phyloP scores from a whole-genome alignment of 1,140 invertebrate genomes.

The Zaprionus kolodkinae region DNA sequence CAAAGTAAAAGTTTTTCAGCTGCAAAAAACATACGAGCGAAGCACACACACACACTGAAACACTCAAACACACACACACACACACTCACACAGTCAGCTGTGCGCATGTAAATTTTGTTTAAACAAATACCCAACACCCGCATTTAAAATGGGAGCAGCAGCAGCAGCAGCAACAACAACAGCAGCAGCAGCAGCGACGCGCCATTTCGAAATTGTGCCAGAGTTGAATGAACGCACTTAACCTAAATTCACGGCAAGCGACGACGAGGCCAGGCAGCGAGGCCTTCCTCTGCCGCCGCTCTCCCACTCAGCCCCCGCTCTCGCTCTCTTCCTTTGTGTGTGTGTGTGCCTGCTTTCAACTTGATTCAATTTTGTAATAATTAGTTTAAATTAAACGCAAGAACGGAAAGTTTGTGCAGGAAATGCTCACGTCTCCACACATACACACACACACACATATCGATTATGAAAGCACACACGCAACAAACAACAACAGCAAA shows the following conservation, averaged over 20 bases:
- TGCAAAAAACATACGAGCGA: constrained; percentile 24
- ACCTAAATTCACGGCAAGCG: constrained; percentile 71
- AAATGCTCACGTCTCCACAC: constrained; percentile 40
- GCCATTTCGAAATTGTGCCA: constrained; percentile 83
- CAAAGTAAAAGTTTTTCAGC: constrained; percentile 78
- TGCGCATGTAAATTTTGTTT: constrained; percentile 64
- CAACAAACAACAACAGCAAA: constrained; percentile 13
- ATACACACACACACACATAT: constrained; percentile 19
- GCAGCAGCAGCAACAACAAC: constrained; percentile 24
- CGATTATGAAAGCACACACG: constrained; percentile 69
- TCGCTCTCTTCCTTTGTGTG: background rate
- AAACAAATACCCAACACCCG: constrained; percentile 76
- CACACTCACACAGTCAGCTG: constrained; percentile 5
- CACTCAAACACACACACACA: background rate
- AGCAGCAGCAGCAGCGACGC: constrained; percentile 31
- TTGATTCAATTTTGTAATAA: constrained; percentile 76
- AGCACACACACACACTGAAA: constrained; percentile 11
- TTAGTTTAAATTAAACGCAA: constrained; percentile 75
- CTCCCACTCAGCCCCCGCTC: background rate
- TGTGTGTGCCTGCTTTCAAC: constrained; percentile 26
- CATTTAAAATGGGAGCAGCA: constrained; percentile 74
- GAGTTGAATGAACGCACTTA: constrained; percentile 84
- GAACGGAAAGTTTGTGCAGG: constrained; percentile 72
- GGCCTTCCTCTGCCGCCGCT: constrained; percentile 20
- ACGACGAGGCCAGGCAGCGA: constrained; percentile 49